Conservation (phyloP, 2,797 vertebrate species). For the Silurus lanzhouensis region DNA sequence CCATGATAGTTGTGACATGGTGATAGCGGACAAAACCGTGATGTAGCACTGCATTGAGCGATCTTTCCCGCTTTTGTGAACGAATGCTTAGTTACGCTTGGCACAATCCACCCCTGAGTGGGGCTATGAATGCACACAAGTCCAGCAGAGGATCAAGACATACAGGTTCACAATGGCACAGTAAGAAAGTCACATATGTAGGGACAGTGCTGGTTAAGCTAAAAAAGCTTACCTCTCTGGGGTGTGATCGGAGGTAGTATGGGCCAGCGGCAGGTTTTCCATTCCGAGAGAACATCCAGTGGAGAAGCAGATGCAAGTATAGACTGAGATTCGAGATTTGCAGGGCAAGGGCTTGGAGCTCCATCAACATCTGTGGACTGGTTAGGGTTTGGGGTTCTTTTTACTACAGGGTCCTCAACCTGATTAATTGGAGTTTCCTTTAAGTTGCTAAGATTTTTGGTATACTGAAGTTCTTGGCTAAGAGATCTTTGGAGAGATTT, state of each 20-base stretch:
- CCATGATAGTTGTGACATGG: slow-evolving; percentile 73
- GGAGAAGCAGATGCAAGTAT: slow-evolving; percentile 64
- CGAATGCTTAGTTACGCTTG: slow-evolving; percentile 74
- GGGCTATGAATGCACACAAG: slow-evolving; percentile 63
- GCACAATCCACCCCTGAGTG: slow-evolving; percentile 73
- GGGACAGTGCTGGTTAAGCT: slow-evolving; percentile 42
- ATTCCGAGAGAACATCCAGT: slow-evolving; percentile 67
- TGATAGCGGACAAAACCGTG: slow-evolving; percentile 67
- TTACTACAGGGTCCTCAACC: slow-evolving; percentile 14
- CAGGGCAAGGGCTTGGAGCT: background rate
- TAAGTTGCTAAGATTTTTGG: slow-evolving; percentile 16
- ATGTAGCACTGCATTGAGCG: slow-evolving; percentile 46
- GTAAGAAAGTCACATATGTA: slow-evolving; percentile 53
- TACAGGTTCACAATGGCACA: slow-evolving; percentile 12
- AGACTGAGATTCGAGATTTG: slow-evolving; percentile 20
- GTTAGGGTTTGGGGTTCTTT: background rate
- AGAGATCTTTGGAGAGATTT: slow-evolving; percentile 11
- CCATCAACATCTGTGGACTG: slow-evolving; percentile 19
- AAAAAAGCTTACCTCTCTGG: slow-evolving; percentile 82
- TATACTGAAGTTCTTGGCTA: slow-evolving; percentile 35
- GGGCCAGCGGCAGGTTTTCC: slow-evolving; percentile 66
- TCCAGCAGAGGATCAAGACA: slow-evolving; percentile 20
- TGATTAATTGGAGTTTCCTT: background rate
- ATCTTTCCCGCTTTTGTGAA: slow-evolving; percentile 63
- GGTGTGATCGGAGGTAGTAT: slow-evolving; percentile 79